Conservation (phyloP, 1,140 invertebrate genomes). For the Andricus grossulariae region DNA sequence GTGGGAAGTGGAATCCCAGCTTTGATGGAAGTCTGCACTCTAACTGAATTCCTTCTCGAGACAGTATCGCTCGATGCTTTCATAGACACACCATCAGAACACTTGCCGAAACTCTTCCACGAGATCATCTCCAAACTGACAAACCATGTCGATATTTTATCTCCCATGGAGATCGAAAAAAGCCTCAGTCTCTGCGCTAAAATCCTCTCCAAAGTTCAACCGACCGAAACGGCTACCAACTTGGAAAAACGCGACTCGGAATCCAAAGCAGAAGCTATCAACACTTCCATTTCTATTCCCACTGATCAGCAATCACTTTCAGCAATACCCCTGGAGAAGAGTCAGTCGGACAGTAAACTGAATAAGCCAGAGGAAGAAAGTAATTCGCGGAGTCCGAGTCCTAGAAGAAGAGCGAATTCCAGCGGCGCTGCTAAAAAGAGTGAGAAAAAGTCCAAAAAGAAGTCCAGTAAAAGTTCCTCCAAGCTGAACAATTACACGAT, state of each 20-base stretch:
- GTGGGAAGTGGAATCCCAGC: constrained; percentile 80
- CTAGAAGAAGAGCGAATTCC: constrained; percentile 70
- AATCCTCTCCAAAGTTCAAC: constrained; percentile 87
- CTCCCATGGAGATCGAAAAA: constrained; percentile 79
- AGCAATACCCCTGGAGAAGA: constrained; percentile 78
- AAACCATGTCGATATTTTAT: constrained; percentile 78
- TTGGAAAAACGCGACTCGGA: constrained; percentile 55
- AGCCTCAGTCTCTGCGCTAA: constrained; percentile 84
- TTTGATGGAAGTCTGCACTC: constrained; percentile 81
- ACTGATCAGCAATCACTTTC: constrained; percentile 58
- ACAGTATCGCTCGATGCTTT: constrained; percentile 88
- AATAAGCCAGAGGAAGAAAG: constrained; percentile 72
- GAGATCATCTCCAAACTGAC: constrained; percentile 81
- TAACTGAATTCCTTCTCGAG: constrained; percentile 88
- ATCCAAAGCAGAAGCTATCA: constrained; percentile 45
- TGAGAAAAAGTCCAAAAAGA: constrained; percentile 72
- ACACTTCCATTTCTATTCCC: neutral
- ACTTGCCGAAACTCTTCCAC: constrained; percentile 81
- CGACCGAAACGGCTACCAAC: constrained; percentile 72
- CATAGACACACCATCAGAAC: constrained; percentile 87
- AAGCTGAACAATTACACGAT: constrained; percentile 67
- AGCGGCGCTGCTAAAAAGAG: constrained; percentile 66
- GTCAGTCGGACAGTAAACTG: constrained; percentile 81
- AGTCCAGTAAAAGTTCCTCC: constrained; percentile 67
- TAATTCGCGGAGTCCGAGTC: constrained; percentile 63